phyloP scores from a whole-genome alignment of 2,113 vertebrate genomes.

The Cyrtonyx montezumae region DNA sequence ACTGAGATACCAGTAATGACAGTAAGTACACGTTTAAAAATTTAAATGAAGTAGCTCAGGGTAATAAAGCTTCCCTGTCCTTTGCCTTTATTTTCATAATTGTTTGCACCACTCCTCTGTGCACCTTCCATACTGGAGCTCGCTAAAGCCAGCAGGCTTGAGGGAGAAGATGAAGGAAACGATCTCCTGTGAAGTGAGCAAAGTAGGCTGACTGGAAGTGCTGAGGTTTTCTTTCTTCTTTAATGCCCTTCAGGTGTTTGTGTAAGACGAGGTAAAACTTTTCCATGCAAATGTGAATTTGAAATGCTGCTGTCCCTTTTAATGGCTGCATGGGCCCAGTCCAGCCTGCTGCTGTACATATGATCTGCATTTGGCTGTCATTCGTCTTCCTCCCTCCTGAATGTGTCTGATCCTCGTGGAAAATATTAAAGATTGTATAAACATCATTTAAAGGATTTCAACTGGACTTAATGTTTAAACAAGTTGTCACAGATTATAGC shows the following conservation, averaged over 20 bases:
- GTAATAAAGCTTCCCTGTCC: background rate
- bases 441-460: constrained; percentile 23
- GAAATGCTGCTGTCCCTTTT: background rate
- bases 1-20: background rate
- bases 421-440: constrained; percentile 30
- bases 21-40: background rate
- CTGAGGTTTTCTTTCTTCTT: background rate
- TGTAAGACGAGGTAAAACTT: background rate
- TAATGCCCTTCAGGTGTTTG: background rate
- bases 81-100: background rate
- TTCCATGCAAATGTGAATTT: background rate
- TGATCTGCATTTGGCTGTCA: background rate
- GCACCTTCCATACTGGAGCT: background rate
- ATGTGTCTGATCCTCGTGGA: constrained; percentile 1
- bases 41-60: background rate
- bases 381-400: background rate
- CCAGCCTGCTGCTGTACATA: background rate
- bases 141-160: background rate
- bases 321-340: background rate
- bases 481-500: background rate
- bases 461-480: background rate
- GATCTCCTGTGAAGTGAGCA: background rate
- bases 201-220: background rate
- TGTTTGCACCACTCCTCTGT: background rate
- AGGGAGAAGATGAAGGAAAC: background rate